Conservation (phyloP, 2,888 invertebrate genomes). For the Amorpha juglandis region DNA sequence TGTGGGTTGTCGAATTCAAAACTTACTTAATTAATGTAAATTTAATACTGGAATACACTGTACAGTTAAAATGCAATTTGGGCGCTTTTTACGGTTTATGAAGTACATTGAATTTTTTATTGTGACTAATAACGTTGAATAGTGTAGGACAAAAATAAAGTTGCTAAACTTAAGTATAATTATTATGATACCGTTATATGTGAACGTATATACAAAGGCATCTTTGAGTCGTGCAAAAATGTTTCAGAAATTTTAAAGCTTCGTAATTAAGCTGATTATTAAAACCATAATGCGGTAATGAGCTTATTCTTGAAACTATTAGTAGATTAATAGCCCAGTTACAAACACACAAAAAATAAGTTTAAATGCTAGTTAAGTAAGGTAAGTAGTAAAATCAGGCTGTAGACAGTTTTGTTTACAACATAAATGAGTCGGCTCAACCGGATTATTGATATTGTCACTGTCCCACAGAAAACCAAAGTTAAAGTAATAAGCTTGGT, state of each 20-base stretch:
- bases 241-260: background rate
- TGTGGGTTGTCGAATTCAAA: no score
- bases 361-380: background rate
- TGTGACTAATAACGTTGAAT: background rate
- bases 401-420: no score
- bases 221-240: slow-evolving; percentile 2
- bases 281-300: background rate
- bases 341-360: background rate
- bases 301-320: background rate
- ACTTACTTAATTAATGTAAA: no score
- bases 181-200: background rate
- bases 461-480: no score
- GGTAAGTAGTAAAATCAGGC: no score
- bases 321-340: background rate
- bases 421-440: no score
- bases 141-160: background rate
- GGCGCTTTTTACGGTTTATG: slow-evolving; percentile 1
- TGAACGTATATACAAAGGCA: background rate
- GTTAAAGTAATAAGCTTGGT: no score
- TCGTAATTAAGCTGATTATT: background rate
- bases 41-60: no score
- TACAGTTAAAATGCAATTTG: slow-evolving; percentile 11
- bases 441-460: no score
- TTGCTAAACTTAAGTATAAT: background rate
- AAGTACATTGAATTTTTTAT: background rate